Evolutionary conservation across 2,888 invertebrate genomes (phyloP).

Genomic region (Malthinus seriepunctatus): DNA sequence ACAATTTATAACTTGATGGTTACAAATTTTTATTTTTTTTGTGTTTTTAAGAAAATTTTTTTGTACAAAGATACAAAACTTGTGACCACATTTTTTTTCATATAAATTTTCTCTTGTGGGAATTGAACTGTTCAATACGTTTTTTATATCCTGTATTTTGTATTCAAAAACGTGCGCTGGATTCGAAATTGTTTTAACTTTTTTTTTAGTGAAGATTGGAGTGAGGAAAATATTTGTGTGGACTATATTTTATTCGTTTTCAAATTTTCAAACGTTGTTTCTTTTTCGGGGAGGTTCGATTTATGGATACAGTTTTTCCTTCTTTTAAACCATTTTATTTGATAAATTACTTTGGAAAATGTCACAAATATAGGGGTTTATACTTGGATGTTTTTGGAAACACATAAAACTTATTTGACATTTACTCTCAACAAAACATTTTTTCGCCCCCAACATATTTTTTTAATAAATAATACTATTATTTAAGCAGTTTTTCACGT

Average conservation of each 20-base stretch:
- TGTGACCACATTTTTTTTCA: slow-evolving; percentile 20
- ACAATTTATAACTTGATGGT: slow-evolving; percentile 30
- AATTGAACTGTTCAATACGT: slow-evolving; percentile 41
- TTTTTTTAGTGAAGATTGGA: slow-evolving; percentile 46
- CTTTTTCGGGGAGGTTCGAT: no score
- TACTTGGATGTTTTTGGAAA: no score
- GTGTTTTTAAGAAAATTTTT: no score
- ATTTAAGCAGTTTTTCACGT: neutral
- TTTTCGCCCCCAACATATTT: no score
- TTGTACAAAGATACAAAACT: slow-evolving; percentile 39
- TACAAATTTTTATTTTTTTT: slow-evolving; percentile 2
- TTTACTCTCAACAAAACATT: no score
- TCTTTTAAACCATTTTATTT: no score
- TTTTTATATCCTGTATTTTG: slow-evolving; percentile 40
- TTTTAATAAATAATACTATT: neutral
- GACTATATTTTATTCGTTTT: slow-evolving; percentile 40
- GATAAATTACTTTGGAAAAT: no score
- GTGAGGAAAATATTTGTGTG: slow-evolving; percentile 49
- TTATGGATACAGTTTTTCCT: no score
- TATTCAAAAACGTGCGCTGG: slow-evolving; percentile 41
- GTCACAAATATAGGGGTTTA: no score
- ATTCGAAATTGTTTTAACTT: slow-evolving; percentile 48
- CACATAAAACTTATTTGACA: no score
- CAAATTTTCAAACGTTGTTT: neutral
- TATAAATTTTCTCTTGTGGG: slow-evolving; percentile 16